phyloP scores from a whole-genome alignment of 2,888 invertebrate genomes.

The Digitonthophagus gazella region DNA sequence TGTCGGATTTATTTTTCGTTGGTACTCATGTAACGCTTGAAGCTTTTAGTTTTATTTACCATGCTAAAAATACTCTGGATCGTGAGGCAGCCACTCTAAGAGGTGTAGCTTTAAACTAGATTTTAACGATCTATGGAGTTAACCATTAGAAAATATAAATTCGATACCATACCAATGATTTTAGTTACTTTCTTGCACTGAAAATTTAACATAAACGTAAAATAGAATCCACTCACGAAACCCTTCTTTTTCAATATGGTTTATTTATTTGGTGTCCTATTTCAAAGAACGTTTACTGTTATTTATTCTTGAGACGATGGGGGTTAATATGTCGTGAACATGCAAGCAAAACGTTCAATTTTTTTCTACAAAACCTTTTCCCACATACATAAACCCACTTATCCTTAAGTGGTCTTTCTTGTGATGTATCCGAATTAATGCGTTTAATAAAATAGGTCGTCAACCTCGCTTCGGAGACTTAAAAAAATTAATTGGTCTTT shows the following conservation, averaged over 20 bases:
- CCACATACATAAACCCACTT: not conserved
- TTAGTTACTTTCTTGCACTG: no score
- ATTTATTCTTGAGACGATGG: not conserved
- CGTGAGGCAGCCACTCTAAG: slow-evolving; percentile 2
- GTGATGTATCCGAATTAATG: not conserved
- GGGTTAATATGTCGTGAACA: not conserved
- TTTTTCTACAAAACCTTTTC: not conserved
- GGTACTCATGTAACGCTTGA: not conserved
- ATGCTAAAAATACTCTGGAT: slow-evolving; percentile 12
- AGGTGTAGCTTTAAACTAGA: not conserved
- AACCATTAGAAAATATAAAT: no score
- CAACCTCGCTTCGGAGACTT: not conserved
- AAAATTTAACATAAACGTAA: no score
- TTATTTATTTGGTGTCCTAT: not conserved
- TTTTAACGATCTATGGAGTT: no score
- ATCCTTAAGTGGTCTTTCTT: not conserved
- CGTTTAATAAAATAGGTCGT: not conserved
- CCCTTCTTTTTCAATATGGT: not conserved
- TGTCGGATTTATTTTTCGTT: not conserved
- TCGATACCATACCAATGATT: no score
- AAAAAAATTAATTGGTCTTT: not conserved
- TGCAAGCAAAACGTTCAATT: not conserved
- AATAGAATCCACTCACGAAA: not conserved
- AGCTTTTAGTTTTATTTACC: not conserved
- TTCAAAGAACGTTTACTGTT: not conserved